Evolutionary conservation across 1,140 invertebrate species (phyloP).

Genomic region (Aphaenogaster rudis): DNA sequence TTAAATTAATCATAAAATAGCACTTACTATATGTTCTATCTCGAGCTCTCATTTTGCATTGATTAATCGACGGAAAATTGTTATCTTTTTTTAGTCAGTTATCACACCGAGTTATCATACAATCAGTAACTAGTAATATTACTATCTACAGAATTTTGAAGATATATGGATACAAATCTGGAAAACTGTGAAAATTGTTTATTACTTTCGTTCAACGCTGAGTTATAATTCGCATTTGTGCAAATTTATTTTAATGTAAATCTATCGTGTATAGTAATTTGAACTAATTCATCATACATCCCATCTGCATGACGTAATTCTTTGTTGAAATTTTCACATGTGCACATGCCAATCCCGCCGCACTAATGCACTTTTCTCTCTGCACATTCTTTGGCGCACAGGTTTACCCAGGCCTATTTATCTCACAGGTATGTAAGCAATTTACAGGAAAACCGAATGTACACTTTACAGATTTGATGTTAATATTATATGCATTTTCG

Average conservation of each 20-base stretch:
- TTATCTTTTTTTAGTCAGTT: background rate
- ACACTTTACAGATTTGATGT: background rate
- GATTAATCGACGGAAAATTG: conserved; percentile 13
- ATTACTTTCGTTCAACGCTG: background rate
- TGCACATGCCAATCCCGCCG: conserved; percentile 53
- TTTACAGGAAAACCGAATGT: background rate
- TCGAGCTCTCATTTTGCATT: background rate
- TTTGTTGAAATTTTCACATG: conserved; percentile 27
- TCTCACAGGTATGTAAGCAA: conserved; percentile 76
- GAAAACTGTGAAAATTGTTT: background rate
- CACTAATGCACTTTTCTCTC: conserved; percentile 79
- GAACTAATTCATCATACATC: conserved; percentile 3
- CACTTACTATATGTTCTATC: background rate
- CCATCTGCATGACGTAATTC: conserved; percentile 37
- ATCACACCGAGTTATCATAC: background rate
- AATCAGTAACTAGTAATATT: background rate
- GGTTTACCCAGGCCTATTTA: conserved; percentile 76
- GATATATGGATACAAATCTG: background rate
- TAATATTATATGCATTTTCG: background rate
- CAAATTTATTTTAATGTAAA: conserved; percentile 33
- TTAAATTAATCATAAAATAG: conserved; percentile 42
- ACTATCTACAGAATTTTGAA: background rate
- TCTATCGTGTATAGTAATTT: conserved; percentile 7
- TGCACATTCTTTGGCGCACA: conserved; percentile 73
- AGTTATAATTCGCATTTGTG: background rate